These are phyloP conservation scores for Brotula barbata DNA, from an alignment of 2,797 vertebrate species.

Conservation along the genomic window DNA sequence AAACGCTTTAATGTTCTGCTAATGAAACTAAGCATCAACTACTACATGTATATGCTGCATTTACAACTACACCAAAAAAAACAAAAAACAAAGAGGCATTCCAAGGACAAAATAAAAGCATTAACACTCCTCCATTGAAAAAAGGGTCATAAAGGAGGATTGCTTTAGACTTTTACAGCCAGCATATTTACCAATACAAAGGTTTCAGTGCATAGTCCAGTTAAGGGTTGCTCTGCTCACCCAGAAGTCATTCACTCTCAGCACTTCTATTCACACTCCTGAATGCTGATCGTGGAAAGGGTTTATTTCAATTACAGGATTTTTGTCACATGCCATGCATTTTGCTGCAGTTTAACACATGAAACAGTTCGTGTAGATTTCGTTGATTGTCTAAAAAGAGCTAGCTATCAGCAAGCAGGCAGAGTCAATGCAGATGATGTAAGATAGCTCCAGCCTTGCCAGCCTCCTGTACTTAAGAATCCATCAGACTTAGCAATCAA, in stretches of 20 bases:
- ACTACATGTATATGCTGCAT: slow-evolving; percentile 4
- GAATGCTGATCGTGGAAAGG: background rate
- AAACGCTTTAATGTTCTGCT: too few species aligned
- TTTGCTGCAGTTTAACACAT: background rate
- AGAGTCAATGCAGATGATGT: slow-evolving; percentile 64
- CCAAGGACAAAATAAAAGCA: slow-evolving; percentile 32
- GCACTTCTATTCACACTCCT: background rate
- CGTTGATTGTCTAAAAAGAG: slow-evolving; percentile 19
- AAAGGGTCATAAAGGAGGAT: slow-evolving; percentile 53
- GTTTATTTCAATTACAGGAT: background rate
- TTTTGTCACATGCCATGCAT: background rate
- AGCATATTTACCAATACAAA: slow-evolving; percentile 61
- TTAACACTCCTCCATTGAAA: slow-evolving; percentile 39
- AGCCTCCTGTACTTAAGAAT: slow-evolving; percentile 70
- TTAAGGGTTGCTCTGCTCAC: slow-evolving; percentile 23
- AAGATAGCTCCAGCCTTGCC: slow-evolving; percentile 55
- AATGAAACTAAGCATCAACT: slow-evolving; percentile 30
- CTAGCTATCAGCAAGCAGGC: slow-evolving; percentile 44
- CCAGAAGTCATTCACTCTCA: slow-evolving; percentile 31
- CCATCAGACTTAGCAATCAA: slow-evolving; percentile 68
- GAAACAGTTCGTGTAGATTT: slow-evolving; percentile 1
- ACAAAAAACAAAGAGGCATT: slow-evolving; percentile 6
- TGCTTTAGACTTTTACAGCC: slow-evolving; percentile 57
- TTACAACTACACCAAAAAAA: too few species aligned
- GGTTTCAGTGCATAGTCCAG: slow-evolving; percentile 45